Evolutionary conservation across 2,888 invertebrate species (phyloP).

Genomic region (Megastigmus dorsalis): DNA sequence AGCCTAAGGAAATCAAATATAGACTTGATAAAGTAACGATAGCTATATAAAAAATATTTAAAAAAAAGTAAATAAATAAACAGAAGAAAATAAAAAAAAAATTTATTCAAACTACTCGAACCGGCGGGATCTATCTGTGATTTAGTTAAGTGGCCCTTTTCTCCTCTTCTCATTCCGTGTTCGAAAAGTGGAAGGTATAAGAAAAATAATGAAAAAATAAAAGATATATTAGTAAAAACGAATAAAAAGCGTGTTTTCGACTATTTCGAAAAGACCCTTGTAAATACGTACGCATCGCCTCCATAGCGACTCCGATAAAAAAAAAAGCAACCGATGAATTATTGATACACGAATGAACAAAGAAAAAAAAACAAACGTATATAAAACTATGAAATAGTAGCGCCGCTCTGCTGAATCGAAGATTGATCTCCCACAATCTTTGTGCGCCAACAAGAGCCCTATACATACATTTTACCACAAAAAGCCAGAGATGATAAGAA

Average conservation of each 20-base stretch:
- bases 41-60: constrained; percentile 61
- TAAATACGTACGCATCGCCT: constrained; percentile 46
- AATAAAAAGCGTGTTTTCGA: constrained; percentile 29
- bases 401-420: constrained; percentile 68
- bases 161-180: constrained; percentile 48
- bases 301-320: constrained; percentile 17
- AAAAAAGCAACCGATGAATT: not conserved
- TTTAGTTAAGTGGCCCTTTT: constrained; percentile 68
- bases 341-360: constrained; percentile 1
- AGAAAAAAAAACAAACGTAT: not conserved
- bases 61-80: constrained; percentile 17
- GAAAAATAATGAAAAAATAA: constrained; percentile 12
- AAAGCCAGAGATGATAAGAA: not conserved
- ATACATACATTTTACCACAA: not conserved
- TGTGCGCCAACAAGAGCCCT: constrained; percentile 72
- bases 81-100: constrained; percentile 18
- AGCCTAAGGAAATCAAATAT: constrained; percentile 74
- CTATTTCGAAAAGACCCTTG: constrained; percentile 37
- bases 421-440: constrained; percentile 68
- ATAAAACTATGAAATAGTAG: constrained; percentile 42
- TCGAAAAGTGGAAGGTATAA: constrained; percentile 53
- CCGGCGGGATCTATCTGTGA: constrained; percentile 69
- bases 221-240: not conserved
- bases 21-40: constrained; percentile 69
- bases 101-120: constrained; percentile 59